Evolutionary conservation across 2,797 vertebrate genomes (phyloP).

Genomic region (Microchirus variegatus): DNA sequence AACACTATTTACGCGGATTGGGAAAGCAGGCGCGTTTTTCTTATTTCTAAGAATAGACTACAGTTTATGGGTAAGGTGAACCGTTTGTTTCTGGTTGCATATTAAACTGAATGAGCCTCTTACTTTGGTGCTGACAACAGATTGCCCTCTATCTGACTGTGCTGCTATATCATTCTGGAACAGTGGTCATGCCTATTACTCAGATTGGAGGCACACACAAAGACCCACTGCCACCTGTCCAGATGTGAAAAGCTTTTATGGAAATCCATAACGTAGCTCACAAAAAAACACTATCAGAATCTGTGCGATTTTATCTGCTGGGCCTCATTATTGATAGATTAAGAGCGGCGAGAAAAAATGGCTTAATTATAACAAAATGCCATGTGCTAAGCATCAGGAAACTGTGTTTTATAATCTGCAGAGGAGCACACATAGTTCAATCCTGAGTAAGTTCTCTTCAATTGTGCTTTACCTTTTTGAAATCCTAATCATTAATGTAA

Average conservation of each 20-base stretch:
- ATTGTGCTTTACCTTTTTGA: slow-evolving; percentile 16
- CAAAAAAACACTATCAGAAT: slow-evolving; percentile 59
- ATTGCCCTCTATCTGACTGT: slow-evolving; percentile 31
- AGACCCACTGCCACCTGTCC: slow-evolving; percentile 61
- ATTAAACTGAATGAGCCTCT: slow-evolving; percentile 37
- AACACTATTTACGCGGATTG: too few species aligned
- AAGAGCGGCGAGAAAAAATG: slow-evolving; percentile 61
- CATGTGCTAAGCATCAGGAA: slow-evolving; percentile 46
- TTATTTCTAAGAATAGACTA: slow-evolving; percentile 8
- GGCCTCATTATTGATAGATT: slow-evolving; percentile 66
- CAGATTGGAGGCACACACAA: slow-evolving; percentile 75
- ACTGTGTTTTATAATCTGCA: slow-evolving; percentile 30
- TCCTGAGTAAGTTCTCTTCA: slow-evolving; percentile 12
- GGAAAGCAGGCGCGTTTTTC: neutral
- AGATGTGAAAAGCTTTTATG: slow-evolving; percentile 76
- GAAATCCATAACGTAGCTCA: slow-evolving; percentile 69
- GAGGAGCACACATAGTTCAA: slow-evolving; percentile 14
- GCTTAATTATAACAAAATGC: slow-evolving; percentile 44
- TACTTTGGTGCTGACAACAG: slow-evolving; percentile 36
- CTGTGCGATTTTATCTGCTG: slow-evolving; percentile 54
- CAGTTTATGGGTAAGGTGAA: slow-evolving; percentile 39
- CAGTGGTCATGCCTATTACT: slow-evolving; percentile 69
- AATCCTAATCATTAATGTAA: neutral
- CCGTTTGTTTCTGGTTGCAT: slow-evolving; percentile 44
- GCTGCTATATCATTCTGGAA: slow-evolving; percentile 56